Conservation (phyloP, 2,888 invertebrate genomes). For the Brachylomia viminalis region DNA sequence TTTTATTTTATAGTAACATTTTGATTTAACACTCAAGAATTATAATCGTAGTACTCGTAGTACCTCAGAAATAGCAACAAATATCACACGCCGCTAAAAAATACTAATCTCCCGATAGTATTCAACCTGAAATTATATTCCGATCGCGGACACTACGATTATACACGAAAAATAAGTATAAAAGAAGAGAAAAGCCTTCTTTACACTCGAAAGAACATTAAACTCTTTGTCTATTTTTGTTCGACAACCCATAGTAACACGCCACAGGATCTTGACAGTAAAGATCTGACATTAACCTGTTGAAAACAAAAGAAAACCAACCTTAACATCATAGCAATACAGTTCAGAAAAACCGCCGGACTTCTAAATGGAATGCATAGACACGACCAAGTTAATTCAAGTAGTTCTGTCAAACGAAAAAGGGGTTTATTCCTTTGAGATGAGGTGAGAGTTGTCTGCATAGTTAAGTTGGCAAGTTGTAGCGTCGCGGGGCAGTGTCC, state of each 20-base stretch:
- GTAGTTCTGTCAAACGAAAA: constrained; percentile 53
- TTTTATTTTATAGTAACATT: too few species aligned
- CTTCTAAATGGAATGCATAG: constrained; percentile 69
- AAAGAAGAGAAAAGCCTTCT: constrained; percentile 68
- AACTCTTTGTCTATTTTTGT: constrained; percentile 84
- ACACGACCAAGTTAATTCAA: constrained; percentile 63
- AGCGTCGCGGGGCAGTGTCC: constrained; percentile 84
- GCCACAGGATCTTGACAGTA: constrained; percentile 81
- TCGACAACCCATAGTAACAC: constrained; percentile 85
- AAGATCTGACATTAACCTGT: constrained; percentile 76
- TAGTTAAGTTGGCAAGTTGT: constrained; percentile 69
- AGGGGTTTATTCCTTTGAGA: constrained; percentile 43
- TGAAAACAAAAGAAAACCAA: constrained; percentile 60
- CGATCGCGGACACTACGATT: constrained; percentile 69
- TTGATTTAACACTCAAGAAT: constrained; percentile 9
- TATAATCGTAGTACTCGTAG: constrained; percentile 27
- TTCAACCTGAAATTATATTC: constrained; percentile 67
- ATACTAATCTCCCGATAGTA: constrained; percentile 51
- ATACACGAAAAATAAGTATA: constrained; percentile 72
- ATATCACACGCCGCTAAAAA: constrained; percentile 55
- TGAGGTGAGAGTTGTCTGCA: constrained; percentile 63
- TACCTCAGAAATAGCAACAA: constrained; percentile 34
- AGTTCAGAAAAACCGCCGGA: constrained; percentile 53
- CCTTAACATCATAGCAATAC: constrained; percentile 33
- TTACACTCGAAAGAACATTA: constrained; percentile 86